Percentiles rank a stretch among this genome's conserved stretches.
phyloP scores from a whole-genome alignment of 2,113 vertebrate genomes.

The Peromyscus polionotus region DNA sequence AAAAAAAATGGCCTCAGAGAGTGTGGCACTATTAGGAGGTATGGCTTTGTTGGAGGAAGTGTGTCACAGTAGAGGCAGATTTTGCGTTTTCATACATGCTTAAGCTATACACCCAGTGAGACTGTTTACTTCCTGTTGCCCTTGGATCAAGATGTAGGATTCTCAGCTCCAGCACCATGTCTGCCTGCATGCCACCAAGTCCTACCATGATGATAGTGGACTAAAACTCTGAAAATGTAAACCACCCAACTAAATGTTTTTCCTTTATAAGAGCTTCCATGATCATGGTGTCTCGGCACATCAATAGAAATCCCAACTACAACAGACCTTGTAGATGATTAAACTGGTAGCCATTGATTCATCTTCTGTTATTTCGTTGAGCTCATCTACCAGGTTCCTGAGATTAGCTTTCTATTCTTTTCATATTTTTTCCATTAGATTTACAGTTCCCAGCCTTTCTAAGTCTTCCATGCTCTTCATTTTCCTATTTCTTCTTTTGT shows the following conservation, averaged over 20 bases:
- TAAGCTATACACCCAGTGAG: neutral
- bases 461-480: neutral
- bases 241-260: neutral
- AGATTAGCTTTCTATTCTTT: conserved; percentile 50
- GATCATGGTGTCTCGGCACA: neutral
- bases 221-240: neutral
- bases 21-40: neutral
- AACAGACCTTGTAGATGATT: conserved; percentile 56
- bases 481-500: neutral
- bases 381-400: neutral
- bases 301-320: neutral
- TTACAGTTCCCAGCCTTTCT: neutral
- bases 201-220: neutral
- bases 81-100: neutral
- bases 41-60: neutral
- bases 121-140: neutral
- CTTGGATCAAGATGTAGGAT: neutral
- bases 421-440: conserved; percentile 7
- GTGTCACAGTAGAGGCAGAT: neutral
- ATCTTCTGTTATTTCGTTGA: conserved; percentile 69
- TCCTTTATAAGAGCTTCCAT: neutral
- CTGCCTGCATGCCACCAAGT: neutral
- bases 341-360: conserved; percentile 69
- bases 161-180: neutral
- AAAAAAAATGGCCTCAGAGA: neutral